phyloP scores from a whole-genome alignment of 2,888 invertebrate genomes.

The Dicyrtomina minuta region DNA sequence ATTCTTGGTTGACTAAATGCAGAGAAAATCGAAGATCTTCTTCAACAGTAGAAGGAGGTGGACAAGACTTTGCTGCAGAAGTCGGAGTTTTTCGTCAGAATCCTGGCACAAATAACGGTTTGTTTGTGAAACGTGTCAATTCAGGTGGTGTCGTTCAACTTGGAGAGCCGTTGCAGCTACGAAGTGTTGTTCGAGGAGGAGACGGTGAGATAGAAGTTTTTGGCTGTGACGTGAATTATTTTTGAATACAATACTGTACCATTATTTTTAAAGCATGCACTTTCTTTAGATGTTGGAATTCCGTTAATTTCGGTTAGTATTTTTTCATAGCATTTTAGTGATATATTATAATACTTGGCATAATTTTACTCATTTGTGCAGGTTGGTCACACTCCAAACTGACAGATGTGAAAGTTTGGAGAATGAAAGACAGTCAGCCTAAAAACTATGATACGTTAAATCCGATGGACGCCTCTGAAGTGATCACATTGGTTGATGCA shows the following conservation, averaged over 20 bases:
- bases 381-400: slow-evolving; percentile 51
- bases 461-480: slow-evolving; percentile 51
- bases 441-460: slow-evolving; percentile 43
- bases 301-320: background rate
- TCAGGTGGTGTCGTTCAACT: slow-evolving; percentile 52
- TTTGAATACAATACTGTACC: background rate
- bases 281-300: too few relatives aligned
- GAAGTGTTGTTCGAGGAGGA: slow-evolving; percentile 51
- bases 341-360: background rate
- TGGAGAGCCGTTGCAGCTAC: slow-evolving; percentile 50
- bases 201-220: slow-evolving; percentile 42
- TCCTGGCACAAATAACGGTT: slow-evolving; percentile 48
- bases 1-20: too few relatives aligned
- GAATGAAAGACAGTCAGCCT: slow-evolving; percentile 45
- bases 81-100: slow-evolving; percentile 52
- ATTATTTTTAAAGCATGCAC: too few relatives aligned
- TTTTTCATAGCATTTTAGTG: background rate
- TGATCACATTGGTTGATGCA: slow-evolving; percentile 50
- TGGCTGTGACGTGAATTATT: background rate
- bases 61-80: slow-evolving; percentile 52
- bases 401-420: slow-evolving; percentile 52
- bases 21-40: slow-evolving; percentile 43
- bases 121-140: slow-evolving; percentile 49
- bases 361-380: slow-evolving; percentile 19
- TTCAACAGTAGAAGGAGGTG: slow-evolving; percentile 50